Base-by-base conservation (phyloP, 1,140 invertebrate species). In the Cyphomyrmex costatus region DNA sequence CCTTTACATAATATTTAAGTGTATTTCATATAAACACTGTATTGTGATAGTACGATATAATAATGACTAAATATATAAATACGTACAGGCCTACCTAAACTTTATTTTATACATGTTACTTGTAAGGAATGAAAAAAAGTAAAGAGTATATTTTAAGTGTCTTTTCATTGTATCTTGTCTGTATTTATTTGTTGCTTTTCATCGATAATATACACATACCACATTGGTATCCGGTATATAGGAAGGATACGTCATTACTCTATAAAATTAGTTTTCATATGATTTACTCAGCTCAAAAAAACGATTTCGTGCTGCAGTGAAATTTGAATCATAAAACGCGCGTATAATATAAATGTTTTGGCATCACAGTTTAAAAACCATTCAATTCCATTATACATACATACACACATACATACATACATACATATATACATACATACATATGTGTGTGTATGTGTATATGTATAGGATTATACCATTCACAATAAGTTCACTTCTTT, bases 361-460 rank as follows among this genome's bases (percentile, higher is more conserved):
- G 93, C 94, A 95, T 95, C 94, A 94, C 93, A 95, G 94, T 93
- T 94, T 94, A 94, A 94, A 83, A 95, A 94, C 91, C 86, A 53
- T 91, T 86, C 78, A 91, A 66, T 68, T 42, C 27, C 65, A 60
- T 79, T 46, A 46, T 46, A 46, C 10, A 46, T 10, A 46, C 10
- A 46, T 0, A 46, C 10, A 10, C 10, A 46, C 86, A 85, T 68
- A 12, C 16, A 10, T 58, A 16, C 33, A 33, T 5, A 3, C 30
- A 30, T 3, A 3, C 30, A 30, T 3, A 3, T 3, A 30, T 3
- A 3, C 30, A 3, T 3, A 3, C 30, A 30, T 3, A 30, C 30
- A 3, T 3, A 30, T 30, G 3, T 33, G 33, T 33, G 33, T 33
- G 33, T 33, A 3, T 3, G 33, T 4, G 33, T 33, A 14, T 49